Evolutionary conservation across 2,797 vertebrate genomes (phyloP), one percentile per base, ranked within the genome.

Genomic region (Myotis daubentonii): DNA sequence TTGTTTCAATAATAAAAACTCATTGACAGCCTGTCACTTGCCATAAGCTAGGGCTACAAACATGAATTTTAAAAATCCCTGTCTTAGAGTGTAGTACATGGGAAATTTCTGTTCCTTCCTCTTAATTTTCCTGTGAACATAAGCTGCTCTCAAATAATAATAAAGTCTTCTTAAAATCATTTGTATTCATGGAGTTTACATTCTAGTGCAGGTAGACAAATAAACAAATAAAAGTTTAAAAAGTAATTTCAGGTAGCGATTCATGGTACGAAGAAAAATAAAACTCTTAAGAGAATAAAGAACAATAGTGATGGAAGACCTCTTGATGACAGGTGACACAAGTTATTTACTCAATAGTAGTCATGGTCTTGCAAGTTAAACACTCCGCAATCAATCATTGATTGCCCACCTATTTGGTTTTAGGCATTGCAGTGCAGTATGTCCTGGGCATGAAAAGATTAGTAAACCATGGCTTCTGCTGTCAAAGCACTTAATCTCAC

Each of bases 51-150:
- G 71, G 51, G 38, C 66, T 70, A 47, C 47, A 47, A 84, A 6
- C 60, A 62, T 60, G 47, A 79, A 75, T 66, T 83, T 41, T 12
- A 36, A 53, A 36, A 65, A 53, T n/a, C n/a, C 19, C 71, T 62
- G 12, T 19, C 41, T 78, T 53, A 70, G 16, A 7, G 9, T 28
- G 23, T 25, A 38, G 65, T 41, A 44, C 57, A 60, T 65, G 49
- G 62, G 53, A 86, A 66, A 65, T 72, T 66, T 79, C 13, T 47
- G 36, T 74, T 66, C 36, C 49, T 66, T 82, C 51, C 22, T 79
- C 33, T 36, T 85, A 65, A 76, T 72, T 72, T 90, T 94, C 36
- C 66, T 90, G 55, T 66, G 33, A 90, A 72, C 25, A 41, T 85
- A 41, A 33, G 36, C 28, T 79, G 53, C 44, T 80, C 23, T 90